These are phyloP conservation scores for Drosophila orosa DNA, from an alignment of 1,140 invertebrate species.

Conservation along the genomic window DNA sequence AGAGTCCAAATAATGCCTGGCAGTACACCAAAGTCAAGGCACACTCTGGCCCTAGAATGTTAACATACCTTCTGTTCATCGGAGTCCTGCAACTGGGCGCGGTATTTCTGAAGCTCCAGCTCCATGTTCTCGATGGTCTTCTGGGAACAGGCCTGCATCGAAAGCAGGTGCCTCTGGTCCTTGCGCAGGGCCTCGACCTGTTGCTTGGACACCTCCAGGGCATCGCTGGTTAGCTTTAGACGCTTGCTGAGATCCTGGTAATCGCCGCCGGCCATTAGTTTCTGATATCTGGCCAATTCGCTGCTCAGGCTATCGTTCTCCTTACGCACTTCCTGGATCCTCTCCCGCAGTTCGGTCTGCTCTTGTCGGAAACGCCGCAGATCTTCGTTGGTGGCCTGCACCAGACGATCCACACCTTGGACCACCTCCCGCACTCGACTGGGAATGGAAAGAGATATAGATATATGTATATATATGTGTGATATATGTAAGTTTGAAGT, in stretches of 20 bases:
- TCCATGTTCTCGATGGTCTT: constrained; percentile 69
- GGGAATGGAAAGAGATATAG: too few species aligned
- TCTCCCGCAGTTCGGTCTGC: constrained; percentile 36
- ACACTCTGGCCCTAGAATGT: background rate
- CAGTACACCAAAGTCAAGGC: constrained; percentile 14
- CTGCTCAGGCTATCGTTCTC: constrained; percentile 53
- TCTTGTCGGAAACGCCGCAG: constrained; percentile 45
- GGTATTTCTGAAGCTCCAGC: constrained; percentile 63
- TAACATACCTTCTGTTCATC: constrained; percentile 38
- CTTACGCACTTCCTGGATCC: constrained; percentile 40
- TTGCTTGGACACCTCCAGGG: constrained; percentile 43
- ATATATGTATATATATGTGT: too few species aligned
- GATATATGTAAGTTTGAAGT: background rate
- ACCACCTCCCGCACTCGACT: constrained; percentile 34
- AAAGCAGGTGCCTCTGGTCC: constrained; percentile 46
- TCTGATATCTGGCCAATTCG: constrained; percentile 36
- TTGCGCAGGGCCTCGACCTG: constrained; percentile 61
- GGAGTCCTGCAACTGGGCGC: constrained; percentile 44
- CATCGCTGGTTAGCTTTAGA: constrained; percentile 49
- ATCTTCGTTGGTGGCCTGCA: constrained; percentile 56
- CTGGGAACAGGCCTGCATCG: constrained; percentile 54
- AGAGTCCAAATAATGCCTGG: too few species aligned
- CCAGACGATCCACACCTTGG: constrained; percentile 44
- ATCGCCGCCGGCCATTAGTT: background rate
- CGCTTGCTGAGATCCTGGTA: constrained; percentile 37